Percentiles rank a stretch among this genome's conserved stretches.
Conservation (phyloP, 1,140 invertebrate species). For the Antheraea pernyi region DNA sequence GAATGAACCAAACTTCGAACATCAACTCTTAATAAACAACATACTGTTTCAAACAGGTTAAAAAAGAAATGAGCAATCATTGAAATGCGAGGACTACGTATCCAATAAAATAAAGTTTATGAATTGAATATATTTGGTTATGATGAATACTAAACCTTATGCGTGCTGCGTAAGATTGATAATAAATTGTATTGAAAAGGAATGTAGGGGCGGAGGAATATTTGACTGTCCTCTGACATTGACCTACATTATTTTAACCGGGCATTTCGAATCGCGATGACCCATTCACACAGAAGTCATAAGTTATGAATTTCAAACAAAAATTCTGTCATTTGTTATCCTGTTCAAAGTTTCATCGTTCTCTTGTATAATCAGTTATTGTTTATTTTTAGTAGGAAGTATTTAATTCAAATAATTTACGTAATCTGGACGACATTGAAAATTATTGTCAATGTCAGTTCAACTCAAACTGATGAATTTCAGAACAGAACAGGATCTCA, state of each 20-base stretch:
- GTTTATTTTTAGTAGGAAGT: not conserved
- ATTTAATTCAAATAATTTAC: not conserved
- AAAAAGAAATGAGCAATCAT: not conserved
- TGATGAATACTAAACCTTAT: conserved; percentile 5
- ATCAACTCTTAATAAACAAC: not conserved
- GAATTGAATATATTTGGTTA: conserved; percentile 1
- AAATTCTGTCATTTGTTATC: not conserved
- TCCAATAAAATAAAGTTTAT: conserved; percentile 9
- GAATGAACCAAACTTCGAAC: not conserved
- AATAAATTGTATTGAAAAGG: conserved; percentile 24
- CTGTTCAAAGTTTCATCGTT: not conserved
- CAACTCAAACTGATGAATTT: too few species aligned
- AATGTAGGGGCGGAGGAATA: conserved; percentile 23
- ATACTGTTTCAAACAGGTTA: not conserved
- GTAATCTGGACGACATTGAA: too few species aligned
- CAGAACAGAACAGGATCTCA: too few species aligned
- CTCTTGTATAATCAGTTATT: not conserved
- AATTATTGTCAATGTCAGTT: too few species aligned
- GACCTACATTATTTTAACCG: conserved; percentile 55
- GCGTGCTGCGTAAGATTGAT: not conserved
- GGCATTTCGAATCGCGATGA: conserved; percentile 32
- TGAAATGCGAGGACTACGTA: not conserved
- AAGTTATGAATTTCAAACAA: conserved; percentile 5
- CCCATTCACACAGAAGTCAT: conserved; percentile 16
- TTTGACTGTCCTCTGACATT: conserved; percentile 52